Evolutionary conservation across 2,888 invertebrate genomes (phyloP), one percentile per base, ranked within the genome.

Genomic region (Epirrhoe alternata): DNA sequence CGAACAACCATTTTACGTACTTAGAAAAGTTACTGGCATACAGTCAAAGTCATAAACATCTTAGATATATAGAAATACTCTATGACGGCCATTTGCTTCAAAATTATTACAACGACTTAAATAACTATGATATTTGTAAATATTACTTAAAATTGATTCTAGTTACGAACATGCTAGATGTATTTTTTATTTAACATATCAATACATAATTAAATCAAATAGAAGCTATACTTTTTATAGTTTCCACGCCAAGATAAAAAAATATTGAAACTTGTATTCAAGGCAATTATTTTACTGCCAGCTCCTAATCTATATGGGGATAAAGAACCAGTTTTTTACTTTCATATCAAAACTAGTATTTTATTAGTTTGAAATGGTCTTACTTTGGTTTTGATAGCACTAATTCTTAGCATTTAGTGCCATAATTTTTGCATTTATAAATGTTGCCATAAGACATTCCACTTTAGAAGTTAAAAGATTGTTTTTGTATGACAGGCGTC

Each of bases 51-150:
- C 66, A 66, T 57, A 35, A 50, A 12, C 56, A 45, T 63, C 31
- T 5, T 54, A 57, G 30, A 52, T 51, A n/a, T 14, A 30, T 42
- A 6, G n/a, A 52, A 45, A 16, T 31, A 52, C 12, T n/a, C n/a
- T 50, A 55, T 55, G 56, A 57, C 35, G 33, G 47, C 42, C 58
- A 62, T 42, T 10, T 42, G 38, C 38, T 42, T 12, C 38, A 42
- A 42, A 42, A 42, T 12, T 31, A 50, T 62, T 51, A 72, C 72
- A 74, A 74, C 74, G 74, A 74, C 47, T 66, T 72, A 64, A 65
- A 65, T 64, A 54, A 24, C 47, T 64, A 52, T 17, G 4, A 7
- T 56, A 55, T 47, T 53, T 69, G 69, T 69, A 67, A 64, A 68
- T 68, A 68, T 33, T 38, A 33, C 16, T 42, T 24, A 38, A 51